Evolutionary conservation across 2,113 vertebrate species (phyloP), one percentile per base, ranked within the genome.

Genomic region (Apaloderma vittatum): DNA sequence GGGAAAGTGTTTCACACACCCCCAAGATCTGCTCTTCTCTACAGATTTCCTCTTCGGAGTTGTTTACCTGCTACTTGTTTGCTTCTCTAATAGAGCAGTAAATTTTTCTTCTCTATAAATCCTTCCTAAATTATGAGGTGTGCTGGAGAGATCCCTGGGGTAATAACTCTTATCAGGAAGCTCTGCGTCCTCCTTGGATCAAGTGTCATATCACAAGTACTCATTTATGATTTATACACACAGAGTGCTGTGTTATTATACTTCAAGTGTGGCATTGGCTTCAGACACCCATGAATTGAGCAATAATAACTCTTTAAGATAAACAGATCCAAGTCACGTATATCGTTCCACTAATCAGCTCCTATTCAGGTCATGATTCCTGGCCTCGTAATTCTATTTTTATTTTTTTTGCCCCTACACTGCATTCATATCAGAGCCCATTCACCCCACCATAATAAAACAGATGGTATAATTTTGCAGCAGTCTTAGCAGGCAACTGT

Each of bases 1-100:
- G 75, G 48, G 81, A 84, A 91, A 92, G 65, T 48, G 22, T 24
- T 51, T 43, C 5, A 0, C 4, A 0, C 58, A 43, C 8, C 55
- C 40, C 54, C 1, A 3, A 74, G 54, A 73, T 62, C 77, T 79
- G 66, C 66, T 86, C 59, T 93, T 82, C 62, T 57, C 85, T 75
- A 80, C 46, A 76, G 29, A 48, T 90, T 70, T 87, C 86, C 90
- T 58, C 14, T 6, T 66, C 16, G 24, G 26, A 70, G n/a, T 17
- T 93, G 77, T 87, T 95, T 83, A 65, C 59, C 65, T 82, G 59
- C 86, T 86, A 37, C 81, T 27, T 86, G 75, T 72, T 94, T 81
- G 58, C 76, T 90, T 67, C 81, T 67, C 24, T 62, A 40, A 51
- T 32, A 67, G 12, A 77, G 40, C 17, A 24, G 37, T 27, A 63